Percentiles rank a stretch among this genome's conserved stretches.
phyloP scores from a whole-genome alignment of 2,888 invertebrate genomes.

The Chironomus riparius region DNA sequence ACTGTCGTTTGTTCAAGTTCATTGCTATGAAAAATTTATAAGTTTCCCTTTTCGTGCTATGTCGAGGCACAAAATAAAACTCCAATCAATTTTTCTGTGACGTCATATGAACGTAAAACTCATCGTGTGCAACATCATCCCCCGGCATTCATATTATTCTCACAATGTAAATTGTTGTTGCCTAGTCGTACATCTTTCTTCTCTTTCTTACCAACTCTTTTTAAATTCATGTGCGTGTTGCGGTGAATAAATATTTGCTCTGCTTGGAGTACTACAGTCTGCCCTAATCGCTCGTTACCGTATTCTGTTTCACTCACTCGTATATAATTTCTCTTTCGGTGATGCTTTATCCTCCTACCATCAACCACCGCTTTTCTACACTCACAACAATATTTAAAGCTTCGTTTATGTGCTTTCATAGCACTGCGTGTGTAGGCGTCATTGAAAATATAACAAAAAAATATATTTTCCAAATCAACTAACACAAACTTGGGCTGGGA shows the following conservation, averaged over 20 bases:
- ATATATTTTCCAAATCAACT: not conserved
- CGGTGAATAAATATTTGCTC: not conserved
- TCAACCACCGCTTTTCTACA: not conserved
- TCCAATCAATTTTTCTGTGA: constrained; percentile 18
- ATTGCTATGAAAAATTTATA: constrained; percentile 14
- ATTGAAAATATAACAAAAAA: not conserved
- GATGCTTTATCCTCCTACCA: too few relatives aligned
- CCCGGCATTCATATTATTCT: not conserved
- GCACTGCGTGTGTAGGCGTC: not conserved
- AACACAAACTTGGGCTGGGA: not conserved
- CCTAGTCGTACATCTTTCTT: not conserved
- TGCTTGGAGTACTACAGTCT: not conserved
- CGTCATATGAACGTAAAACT: constrained; percentile 23
- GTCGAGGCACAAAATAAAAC: not conserved
- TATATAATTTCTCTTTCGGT: too few relatives aligned
- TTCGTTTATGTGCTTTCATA: too few relatives aligned
- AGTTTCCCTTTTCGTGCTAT: not conserved
- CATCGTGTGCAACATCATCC: constrained; percentile 13
- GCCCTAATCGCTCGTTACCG: too few relatives aligned
- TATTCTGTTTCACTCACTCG: too few relatives aligned
- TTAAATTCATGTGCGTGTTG: not conserved
- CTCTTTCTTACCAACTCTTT: not conserved
- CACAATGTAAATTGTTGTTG: not conserved
- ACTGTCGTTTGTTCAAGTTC: not conserved
- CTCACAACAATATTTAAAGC: too few relatives aligned